These are phyloP conservation scores for Eleginops maclovinus DNA, from an alignment of 2,113 vertebrate genomes.

Conservation along the genomic window DNA sequence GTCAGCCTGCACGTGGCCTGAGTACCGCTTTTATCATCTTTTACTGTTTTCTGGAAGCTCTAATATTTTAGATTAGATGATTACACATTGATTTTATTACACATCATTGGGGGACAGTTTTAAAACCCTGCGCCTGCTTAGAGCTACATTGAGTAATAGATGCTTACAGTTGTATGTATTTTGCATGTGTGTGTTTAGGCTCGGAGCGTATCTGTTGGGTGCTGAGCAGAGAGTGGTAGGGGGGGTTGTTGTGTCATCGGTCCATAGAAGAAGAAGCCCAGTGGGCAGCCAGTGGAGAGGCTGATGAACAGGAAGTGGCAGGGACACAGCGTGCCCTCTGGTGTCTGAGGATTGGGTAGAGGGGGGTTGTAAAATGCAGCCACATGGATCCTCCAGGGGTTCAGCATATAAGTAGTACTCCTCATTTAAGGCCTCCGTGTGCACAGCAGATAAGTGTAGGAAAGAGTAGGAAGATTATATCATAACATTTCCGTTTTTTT, in stretches of 20 bases:
- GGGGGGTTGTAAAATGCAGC: conserved; percentile 17
- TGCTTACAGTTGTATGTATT: neutral
- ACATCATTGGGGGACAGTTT: conserved; percentile 9
- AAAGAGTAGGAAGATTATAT: conserved; percentile 42
- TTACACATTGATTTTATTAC: conserved; percentile 14
- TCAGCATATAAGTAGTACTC: conserved; percentile 7
- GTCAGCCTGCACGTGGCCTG: conserved; percentile 9
- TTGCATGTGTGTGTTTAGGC: conserved; percentile 23
- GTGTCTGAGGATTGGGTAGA: conserved; percentile 43
- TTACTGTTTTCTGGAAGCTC: conserved; percentile 1
- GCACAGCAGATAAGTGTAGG: neutral
- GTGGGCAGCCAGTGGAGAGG: conserved; percentile 58
- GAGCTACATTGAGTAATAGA: neutral
- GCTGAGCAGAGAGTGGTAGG: conserved; percentile 10
- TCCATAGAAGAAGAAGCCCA: conserved; percentile 42
- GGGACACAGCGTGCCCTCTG: conserved; percentile 58
- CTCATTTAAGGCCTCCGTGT: conserved; percentile 10
- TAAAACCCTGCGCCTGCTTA: neutral
- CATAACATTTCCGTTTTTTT: conserved; percentile 32
- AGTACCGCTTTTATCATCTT: neutral
- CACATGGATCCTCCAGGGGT: conserved; percentile 30
- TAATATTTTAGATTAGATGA: conserved; percentile 30
- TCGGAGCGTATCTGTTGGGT: conserved; percentile 28
- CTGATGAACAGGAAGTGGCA: conserved; percentile 80
- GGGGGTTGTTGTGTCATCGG: conserved; percentile 41